phyloP scores from a whole-genome alignment of 2,113 vertebrate genomes.

The Otus sunia region DNA sequence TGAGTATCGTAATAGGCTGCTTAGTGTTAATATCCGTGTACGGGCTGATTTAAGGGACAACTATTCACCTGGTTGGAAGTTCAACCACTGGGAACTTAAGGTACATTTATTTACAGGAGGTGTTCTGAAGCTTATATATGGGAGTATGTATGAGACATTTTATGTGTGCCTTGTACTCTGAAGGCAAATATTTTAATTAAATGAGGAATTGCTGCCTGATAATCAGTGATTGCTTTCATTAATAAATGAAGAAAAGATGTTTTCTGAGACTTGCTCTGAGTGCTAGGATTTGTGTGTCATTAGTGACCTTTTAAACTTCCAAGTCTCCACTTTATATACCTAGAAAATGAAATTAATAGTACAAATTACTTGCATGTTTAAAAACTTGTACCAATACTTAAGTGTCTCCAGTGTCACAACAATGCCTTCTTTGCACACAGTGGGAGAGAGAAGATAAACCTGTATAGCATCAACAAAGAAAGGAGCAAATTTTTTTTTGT shows the following conservation, averaged over 20 bases:
- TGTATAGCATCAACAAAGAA: background rate
- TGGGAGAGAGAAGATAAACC: background rate
- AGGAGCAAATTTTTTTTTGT: background rate
- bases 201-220: background rate
- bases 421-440: background rate
- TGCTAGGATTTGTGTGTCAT: background rate
- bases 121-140: background rate
- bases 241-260: background rate
- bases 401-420: background rate
- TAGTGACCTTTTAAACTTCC: background rate
- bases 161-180: background rate
- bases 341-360: background rate
- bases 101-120: slow-evolving; percentile 54
- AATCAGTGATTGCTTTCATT: background rate
- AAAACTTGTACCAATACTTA: background rate
- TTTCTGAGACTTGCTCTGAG: background rate
- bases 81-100: slow-evolving; percentile 99
- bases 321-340: background rate
- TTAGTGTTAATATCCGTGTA: slow-evolving; percentile 77
- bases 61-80: slow-evolving; percentile 99
- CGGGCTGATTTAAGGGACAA: slow-evolving; percentile 89
- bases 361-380: background rate
- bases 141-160: background rate
- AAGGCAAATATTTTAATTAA: background rate
- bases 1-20: slow-evolving; percentile 81